Conservation (phyloP, 1,140 invertebrate genomes). For the Aradophagus sp. region DNA sequence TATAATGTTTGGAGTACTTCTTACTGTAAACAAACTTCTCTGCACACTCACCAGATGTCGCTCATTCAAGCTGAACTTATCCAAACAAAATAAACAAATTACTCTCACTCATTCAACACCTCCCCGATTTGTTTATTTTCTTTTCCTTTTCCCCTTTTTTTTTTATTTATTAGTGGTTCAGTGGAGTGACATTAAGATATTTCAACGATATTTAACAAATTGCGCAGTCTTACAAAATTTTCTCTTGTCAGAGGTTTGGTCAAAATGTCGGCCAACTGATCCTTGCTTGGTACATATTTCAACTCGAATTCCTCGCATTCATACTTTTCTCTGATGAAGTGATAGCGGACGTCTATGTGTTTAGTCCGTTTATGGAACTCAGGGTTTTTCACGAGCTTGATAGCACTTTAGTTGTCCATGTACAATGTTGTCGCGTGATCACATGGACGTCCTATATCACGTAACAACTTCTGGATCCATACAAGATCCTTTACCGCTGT, state of each 20-base stretch:
- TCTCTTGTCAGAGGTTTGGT: conserved; percentile 32
- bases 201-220: conserved; percentile 13
- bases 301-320: conserved; percentile 14
- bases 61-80: too few species aligned
- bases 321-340: conserved; percentile 56
- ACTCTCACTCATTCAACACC: too few species aligned
- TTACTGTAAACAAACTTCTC: too few species aligned
- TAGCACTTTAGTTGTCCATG: conserved; percentile 1
- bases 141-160: too few species aligned
- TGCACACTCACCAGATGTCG: too few species aligned
- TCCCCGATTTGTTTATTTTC: too few species aligned
- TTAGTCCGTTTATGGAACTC: conserved; percentile 51
- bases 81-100: too few species aligned
- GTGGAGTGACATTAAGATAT: too few species aligned
- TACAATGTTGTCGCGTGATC: not conserved
- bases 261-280: conserved; percentile 35
- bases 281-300: conserved; percentile 17
- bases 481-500: not conserved
- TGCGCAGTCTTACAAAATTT: conserved; percentile 16
- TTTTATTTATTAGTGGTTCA: too few species aligned
- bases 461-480: not conserved
- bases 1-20: too few species aligned
- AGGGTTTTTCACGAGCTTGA: not conserved
- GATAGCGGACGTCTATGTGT: conserved; percentile 61
- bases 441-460: conserved; percentile 1